Evolutionary conservation across 2,113 vertebrate genomes (phyloP), one percentile per base, ranked within the genome.

Genomic region (Sander lucioperca): DNA sequence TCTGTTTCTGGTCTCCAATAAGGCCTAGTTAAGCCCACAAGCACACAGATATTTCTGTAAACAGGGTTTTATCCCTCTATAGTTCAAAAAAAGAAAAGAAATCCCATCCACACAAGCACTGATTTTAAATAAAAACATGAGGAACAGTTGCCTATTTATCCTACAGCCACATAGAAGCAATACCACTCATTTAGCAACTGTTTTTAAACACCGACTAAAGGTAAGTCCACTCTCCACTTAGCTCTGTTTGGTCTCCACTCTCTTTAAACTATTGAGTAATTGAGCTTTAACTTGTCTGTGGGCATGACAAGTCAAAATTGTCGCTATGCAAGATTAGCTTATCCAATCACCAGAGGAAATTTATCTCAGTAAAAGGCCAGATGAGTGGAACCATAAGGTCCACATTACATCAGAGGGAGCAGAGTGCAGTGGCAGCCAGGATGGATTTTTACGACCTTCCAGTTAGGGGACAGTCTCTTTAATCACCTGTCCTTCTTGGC

Each of bases 361-460:
- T 57, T 45, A 27, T 56, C 64, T 56, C 30, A n/a, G 70, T 58
- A 12, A 58, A 48, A 71, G 64, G 8, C 48, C 1, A 63, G 45
- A 69, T 67, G 89, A 91, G 66, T 54, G 69, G 43, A 63, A 43
- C 66, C 86, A 79, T 59, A 4, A 18, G 64, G 51, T 83, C 78
- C 53, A 36, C 71, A 47, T 87, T 65, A 83, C 63, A 71, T 2
- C 65, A 30, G 74, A 56, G 82, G 79, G 73, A 73, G 80, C 77
- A 74, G 74, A 54, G 74, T 66, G 47, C 77, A 71, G 82, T 0
- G 58, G 77, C 50, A 61, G 84, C 65, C 80, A 65, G 62, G 81
- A 83, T 64, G 79, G 73, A 71, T 86, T 80, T 43, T 84, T 68
- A 80, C 57, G 74, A 91, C 77, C 74, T 81, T 86, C 72, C 73